Base-by-base conservation (phyloP, 2,888 invertebrate species). In the Acleris emargana region DNA sequence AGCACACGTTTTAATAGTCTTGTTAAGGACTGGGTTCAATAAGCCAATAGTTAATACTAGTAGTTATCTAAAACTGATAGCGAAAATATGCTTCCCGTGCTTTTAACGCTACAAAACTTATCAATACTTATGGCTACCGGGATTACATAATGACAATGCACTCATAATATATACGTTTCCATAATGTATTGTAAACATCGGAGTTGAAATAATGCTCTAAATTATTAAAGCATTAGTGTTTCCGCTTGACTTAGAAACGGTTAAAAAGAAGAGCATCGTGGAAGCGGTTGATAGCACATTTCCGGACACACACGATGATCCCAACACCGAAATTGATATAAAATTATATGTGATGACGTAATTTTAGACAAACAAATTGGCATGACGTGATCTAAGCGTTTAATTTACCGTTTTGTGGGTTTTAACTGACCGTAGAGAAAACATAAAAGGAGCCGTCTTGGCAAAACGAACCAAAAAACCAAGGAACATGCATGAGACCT, bases 291-390 rank as follows among this genome's bases (percentile, higher is more conserved):
- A 78, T 80, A 76, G 75, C 75, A 67, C 72, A 75, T 82, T 82
- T 88, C 87, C 87, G 87, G 83, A 84, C 83, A 80, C 82, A 84
- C 86, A 83, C 86, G 88, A 76, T 68, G 85, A 76, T 38, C 55
- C 74, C 63, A 57, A 53, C 57, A 55, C 55, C 68, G 58, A 70
- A 75, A 76, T 76, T 73, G 72, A 69, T 69, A 70, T 57, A 61
- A 75, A 78, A 79, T 79, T 78, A 68, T 67, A 70, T 54, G 57
- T 59, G 67, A 68, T 68, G 69, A 67, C 66, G 67, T 51, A 68
- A 66, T 69, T 63, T 55, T 63, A 53, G 50, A 51, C 60, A 60
- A 64, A 55, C 45, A 61, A 61, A 57, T 64, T 55, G 55, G 60
- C 50, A 55, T 66, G 60, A 61, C 66, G 66, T 66, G 60, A 66